Percentiles rank a stretch among this genome's conserved stretches.
Conservation (phyloP, 2,797 vertebrate species). For the Aldrovandia affinis region DNA sequence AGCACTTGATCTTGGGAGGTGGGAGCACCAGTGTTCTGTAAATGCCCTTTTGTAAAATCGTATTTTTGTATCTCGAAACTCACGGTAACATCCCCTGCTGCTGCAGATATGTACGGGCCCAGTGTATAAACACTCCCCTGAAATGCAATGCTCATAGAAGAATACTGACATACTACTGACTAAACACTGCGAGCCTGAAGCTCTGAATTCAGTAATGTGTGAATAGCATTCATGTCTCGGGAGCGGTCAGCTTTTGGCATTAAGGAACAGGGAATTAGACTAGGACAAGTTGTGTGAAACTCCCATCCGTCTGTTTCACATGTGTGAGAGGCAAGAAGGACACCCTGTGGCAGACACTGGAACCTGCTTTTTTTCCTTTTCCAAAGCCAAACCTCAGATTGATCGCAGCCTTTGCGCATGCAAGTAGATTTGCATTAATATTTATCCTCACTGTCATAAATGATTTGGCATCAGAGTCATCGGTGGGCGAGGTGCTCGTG, state of each 20-base stretch:
- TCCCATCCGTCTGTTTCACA: conserved; percentile 60
- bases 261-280: not conserved
- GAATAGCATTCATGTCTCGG: not conserved
- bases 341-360: conserved; percentile 94
- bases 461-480: conserved; percentile 94
- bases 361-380: conserved; percentile 73
- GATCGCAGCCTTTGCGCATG: conserved; percentile 92
- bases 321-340: conserved; percentile 90
- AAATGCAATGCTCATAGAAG: not conserved
- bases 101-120: too few relatives aligned
- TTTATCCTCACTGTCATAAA: conserved; percentile 99
- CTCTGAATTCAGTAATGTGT: not conserved
- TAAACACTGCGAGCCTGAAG: not conserved
- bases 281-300: not conserved
- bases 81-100: too few relatives aligned
- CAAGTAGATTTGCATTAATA: conserved; percentile 96
- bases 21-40: too few relatives aligned
- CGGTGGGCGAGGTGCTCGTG: conserved; percentile 89
- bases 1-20: conserved; percentile 4
- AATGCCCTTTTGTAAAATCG: too few relatives aligned
- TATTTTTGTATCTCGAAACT: too few relatives aligned
- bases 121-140: too few relatives aligned
- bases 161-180: not conserved
- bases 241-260: not conserved
- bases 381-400: conserved; percentile 81